Evolutionary conservation across 2,113 vertebrate species (phyloP), one percentile per base, ranked within the genome.

Genomic region (Nothobranchius furzeri): DNA sequence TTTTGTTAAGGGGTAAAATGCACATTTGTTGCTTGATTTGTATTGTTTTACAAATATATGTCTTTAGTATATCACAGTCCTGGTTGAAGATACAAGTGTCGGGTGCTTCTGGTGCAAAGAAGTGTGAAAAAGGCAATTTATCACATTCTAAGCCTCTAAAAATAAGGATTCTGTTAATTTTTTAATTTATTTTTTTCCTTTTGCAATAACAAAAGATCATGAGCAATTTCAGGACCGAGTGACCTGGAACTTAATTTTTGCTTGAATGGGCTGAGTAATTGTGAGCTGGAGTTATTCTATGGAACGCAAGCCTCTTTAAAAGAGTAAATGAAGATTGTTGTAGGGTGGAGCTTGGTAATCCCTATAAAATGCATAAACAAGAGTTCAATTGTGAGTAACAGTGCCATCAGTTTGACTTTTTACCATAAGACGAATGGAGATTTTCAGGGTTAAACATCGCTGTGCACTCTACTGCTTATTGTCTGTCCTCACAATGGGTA

Each of bases 201-300:
- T 76, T 69, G 12, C 72, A 54, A 48, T 60, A 55, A 45, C 80
- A 70, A 78, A 75, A 78, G 68, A 81, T 86, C 67, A 84, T 75
- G 64, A 74, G 67, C 65, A 75, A 80, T 84, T 83, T 82, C 20
- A 6, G 42, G 60, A 67, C 24, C 7, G 43, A 68, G 14, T 84
- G 77, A 82, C 68, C 69, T 68, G 73, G 64, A 80, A 82, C 37
- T 40, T 7, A 7, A 9, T 40, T 40, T 40, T 40, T 40, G 37
- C 37, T 8, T 84, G 62, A 85, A 61, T 35, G 70, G 35, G 53
- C 63, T 86, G 81, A 88, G 59, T 77, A 77, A 86, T 80, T 69
- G 61, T 62, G 70, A 68, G 47, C 43, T 52, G n/a, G 25, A 61
- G 65, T 49, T 20, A 20, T 20, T 37, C 36, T 37, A 37, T 7